These are phyloP conservation scores for Tinea semifulvella DNA, from an alignment of 2,888 invertebrate genomes.

Conservation along the genomic window DNA sequence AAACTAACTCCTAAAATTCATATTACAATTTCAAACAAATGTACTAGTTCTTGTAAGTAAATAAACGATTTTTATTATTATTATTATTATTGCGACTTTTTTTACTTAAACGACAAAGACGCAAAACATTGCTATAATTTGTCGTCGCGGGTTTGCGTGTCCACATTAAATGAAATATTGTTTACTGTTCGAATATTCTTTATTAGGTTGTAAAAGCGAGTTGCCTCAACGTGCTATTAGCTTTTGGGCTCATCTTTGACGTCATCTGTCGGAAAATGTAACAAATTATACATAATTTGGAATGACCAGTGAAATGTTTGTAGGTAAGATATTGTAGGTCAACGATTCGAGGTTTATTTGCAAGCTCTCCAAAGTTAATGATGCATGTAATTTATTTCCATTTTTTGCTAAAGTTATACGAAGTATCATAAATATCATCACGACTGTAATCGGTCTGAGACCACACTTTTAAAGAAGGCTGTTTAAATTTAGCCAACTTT, in stretches of 20 bases:
- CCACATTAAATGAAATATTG: constrained; percentile 56
- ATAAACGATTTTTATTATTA: no score
- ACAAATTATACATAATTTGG: not conserved
- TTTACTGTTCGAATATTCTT: constrained; percentile 41
- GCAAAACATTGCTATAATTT: no score
- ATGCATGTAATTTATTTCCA: not conserved
- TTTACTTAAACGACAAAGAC: no score
- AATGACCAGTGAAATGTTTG: not conserved
- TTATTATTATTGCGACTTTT: no score
- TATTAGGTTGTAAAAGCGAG: constrained; percentile 33
- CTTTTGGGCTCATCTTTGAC: constrained; percentile 10
- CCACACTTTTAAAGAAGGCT: no score
- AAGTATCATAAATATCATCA: no score
- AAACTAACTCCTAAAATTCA: no score
- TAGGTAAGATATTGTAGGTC: constrained; percentile 4
- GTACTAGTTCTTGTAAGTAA: no score
- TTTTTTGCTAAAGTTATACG: no score
- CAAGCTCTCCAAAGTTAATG: not conserved
- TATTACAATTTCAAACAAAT: no score
- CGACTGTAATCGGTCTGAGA: no score
- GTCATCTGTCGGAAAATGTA: constrained; percentile 5
- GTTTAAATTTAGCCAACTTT: no score
- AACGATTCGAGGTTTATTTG: constrained; percentile 7
- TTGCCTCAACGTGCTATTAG: constrained; percentile 5
- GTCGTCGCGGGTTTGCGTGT: constrained; percentile 25